These are phyloP conservation scores for Caenorhabditis sp. DNA, from an alignment of 2,888 invertebrate genomes.

Conservation along the genomic window DNA sequence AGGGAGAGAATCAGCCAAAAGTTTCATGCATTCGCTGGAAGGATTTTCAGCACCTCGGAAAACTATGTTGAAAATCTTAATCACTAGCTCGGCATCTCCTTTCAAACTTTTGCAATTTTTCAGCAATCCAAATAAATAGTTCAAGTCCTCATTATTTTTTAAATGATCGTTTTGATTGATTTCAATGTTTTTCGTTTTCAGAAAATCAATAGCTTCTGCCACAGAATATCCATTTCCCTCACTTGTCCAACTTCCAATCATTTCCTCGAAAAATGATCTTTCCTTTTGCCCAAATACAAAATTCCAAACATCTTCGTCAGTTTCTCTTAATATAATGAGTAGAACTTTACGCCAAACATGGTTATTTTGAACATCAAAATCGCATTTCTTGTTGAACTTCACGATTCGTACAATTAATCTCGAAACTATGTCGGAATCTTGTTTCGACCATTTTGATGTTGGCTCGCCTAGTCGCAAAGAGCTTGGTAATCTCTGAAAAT, in stretches of 20 bases:
- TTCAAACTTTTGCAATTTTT: conserved; percentile 2
- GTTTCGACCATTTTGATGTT: not conserved
- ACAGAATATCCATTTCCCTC: conserved; percentile 24
- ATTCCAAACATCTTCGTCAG: conserved; percentile 14
- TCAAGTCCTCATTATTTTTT: not conserved
- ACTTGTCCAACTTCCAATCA: conserved; percentile 26
- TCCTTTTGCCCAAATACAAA: not conserved
- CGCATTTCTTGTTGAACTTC: no score
- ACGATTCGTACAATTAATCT: conserved; percentile 7
- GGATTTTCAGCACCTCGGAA: not conserved
- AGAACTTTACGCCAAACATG: conserved; percentile 20
- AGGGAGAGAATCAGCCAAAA: not conserved
- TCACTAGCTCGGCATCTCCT: not conserved
- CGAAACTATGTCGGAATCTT: not conserved
- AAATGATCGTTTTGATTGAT: not conserved
- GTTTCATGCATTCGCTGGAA: not conserved
- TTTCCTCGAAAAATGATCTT: conserved; percentile 12
- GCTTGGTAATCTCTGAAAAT: not conserved
- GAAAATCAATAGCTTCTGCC: conserved; percentile 14
- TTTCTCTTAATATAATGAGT: not conserved
- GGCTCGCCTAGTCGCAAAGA: not conserved
- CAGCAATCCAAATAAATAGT: not conserved
- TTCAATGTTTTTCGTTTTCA: not conserved
- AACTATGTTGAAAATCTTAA: not conserved
- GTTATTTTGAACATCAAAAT: not conserved